Conservation (phyloP, 2,113 vertebrate genomes). For the Chaetorhynchus papuensis region DNA sequence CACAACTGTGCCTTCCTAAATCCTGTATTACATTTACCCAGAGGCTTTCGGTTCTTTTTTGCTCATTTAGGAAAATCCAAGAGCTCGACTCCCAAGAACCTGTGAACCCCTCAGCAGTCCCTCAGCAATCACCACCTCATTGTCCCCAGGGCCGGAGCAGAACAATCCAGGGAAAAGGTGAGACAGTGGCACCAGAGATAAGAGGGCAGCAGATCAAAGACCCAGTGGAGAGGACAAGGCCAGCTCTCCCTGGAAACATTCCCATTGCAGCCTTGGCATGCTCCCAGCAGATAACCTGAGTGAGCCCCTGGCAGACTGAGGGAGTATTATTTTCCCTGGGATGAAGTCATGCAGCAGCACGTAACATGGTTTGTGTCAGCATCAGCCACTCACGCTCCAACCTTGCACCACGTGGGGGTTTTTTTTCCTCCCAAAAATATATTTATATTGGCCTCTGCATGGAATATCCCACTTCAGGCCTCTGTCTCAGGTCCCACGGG, state of each 20-base stretch:
- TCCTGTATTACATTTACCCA: neutral
- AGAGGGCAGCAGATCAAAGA: neutral
- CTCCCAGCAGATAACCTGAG: neutral
- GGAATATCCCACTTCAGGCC: slow-evolving; percentile 18
- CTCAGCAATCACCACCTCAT: neutral
- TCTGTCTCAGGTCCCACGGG: neutral
- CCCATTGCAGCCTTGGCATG: neutral
- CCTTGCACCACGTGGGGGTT: neutral
- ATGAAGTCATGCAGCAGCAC: slow-evolving; percentile 57
- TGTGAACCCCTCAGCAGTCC: neutral
- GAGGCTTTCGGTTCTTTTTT: neutral
- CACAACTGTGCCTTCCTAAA: neutral
- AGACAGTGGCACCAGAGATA: neutral
- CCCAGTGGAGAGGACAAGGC: neutral
- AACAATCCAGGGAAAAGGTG: neutral
- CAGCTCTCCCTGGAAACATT: neutral
- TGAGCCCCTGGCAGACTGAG: neutral
- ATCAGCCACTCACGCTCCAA: slow-evolving; percentile 32
- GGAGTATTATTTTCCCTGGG: neutral
- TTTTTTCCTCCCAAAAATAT: neutral
- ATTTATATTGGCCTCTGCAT: slow-evolving; percentile 43
- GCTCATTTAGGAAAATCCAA: neutral
- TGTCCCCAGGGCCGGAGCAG: neutral
- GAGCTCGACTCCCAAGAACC: neutral
- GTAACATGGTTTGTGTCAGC: slow-evolving; percentile 61